Conservation (phyloP, 53 echinoderm and acorn worm genomes). For the Holothuria scabra region DNA sequence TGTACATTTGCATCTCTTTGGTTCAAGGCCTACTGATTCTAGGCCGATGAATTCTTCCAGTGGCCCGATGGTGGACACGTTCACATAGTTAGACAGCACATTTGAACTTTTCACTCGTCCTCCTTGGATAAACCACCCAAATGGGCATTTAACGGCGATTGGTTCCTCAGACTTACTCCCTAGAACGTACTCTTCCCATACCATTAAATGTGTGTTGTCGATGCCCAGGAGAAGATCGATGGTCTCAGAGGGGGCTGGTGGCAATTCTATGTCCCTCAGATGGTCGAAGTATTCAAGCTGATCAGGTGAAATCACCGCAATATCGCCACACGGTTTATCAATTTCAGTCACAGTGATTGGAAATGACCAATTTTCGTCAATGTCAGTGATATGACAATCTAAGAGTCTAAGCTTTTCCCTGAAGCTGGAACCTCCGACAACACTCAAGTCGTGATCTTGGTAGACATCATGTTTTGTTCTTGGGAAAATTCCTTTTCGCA, state of each 20-base stretch:
- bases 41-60: too few relatives aligned
- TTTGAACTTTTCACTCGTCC: constrained; percentile 56
- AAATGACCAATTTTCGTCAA: constrained; percentile 67
- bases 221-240: constrained; percentile 78
- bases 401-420: constrained; percentile 64
- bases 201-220: constrained; percentile 71
- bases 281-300: too few relatives aligned
- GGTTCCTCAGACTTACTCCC: constrained; percentile 65
- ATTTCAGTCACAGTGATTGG: constrained; percentile 72
- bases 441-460: too few relatives aligned
- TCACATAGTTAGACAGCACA: constrained; percentile 65
- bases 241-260: constrained; percentile 63
- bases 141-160: constrained; percentile 67
- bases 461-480: too few relatives aligned
- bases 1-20: too few relatives aligned
- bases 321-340: constrained; percentile 70
- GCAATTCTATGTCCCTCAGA: constrained; percentile 55
- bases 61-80: too few relatives aligned
- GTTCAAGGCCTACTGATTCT: too few relatives aligned
- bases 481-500: too few relatives aligned
- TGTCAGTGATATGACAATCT: constrained; percentile 67
- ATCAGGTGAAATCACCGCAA: too few relatives aligned
- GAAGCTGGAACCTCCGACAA: too few relatives aligned
- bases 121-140: constrained; percentile 81
- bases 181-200: constrained; percentile 67